A percentile compares a stretch with the other conserved stretches of the same genome.
Evolutionary conservation across 2,888 invertebrate species (phyloP).

Genomic region (Calameuta filiformis): DNA sequence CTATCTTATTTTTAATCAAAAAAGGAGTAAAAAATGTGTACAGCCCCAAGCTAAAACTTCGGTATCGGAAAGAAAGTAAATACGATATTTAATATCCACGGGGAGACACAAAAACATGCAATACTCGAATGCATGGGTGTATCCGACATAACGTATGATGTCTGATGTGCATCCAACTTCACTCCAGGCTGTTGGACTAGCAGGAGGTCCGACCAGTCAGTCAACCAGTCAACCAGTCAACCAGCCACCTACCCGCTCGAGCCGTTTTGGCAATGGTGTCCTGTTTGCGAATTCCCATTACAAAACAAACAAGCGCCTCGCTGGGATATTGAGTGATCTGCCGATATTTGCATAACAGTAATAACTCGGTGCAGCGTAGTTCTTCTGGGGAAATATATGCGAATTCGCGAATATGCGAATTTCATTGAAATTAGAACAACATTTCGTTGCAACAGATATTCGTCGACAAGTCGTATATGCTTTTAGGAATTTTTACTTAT

Average conservation of each 20-base stretch:
- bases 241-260: neutral
- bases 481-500: too few relatives aligned
- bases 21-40: neutral
- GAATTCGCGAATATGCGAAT: neutral
- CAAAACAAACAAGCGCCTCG: slow-evolving; percentile 46
- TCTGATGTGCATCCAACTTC: neutral
- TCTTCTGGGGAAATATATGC: neutral
- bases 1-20: neutral
- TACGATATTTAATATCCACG: slow-evolving; percentile 35
- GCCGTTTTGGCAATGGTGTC: slow-evolving; percentile 38
- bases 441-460: neutral
- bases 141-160: neutral
- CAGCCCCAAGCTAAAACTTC: neutral
- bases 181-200: neutral
- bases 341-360: slow-evolving; percentile 47
- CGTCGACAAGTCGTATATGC: neutral
- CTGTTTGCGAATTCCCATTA: slow-evolving; percentile 51
- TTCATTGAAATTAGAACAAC: neutral
- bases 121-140: slow-evolving; percentile 24
- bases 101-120: slow-evolving; percentile 36
- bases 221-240: neutral
- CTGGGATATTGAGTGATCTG: slow-evolving; percentile 37
- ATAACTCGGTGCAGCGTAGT: slow-evolving; percentile 27
- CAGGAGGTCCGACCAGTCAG: neutral
- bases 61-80: neutral